These are phyloP conservation scores for Leucophenga varia DNA, from an alignment of 1,140 invertebrate genomes.

Conservation along the genomic window DNA sequence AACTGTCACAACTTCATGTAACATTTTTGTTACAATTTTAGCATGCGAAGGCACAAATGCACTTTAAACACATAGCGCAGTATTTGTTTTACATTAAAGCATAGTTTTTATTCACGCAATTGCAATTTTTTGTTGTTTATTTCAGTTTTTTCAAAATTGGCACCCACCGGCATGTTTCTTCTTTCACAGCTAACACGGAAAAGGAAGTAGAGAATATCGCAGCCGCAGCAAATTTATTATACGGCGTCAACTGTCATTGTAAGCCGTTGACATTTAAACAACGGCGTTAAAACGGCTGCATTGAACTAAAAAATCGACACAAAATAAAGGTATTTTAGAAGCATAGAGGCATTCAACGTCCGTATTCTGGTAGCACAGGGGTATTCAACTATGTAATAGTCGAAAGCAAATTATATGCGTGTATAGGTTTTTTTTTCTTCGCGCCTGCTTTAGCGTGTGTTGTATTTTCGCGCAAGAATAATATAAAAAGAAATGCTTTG, in stretches of 20 bases:
- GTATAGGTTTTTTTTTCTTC: too few species aligned
- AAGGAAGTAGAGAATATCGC: constrained; percentile 52
- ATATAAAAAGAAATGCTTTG: too few species aligned
- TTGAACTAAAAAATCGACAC: too few species aligned
- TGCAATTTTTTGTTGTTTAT: constrained; percentile 30
- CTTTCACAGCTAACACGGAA: constrained; percentile 57
- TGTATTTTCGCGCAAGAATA: too few species aligned
- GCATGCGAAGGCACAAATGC: constrained; percentile 8
- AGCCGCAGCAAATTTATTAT: constrained; percentile 12
- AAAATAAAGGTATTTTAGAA: too few species aligned
- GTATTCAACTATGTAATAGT: too few species aligned
- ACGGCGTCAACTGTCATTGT: not conserved
- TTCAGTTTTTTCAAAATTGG: constrained; percentile 36
- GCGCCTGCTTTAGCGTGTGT: too few species aligned
- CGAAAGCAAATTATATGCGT: too few species aligned
- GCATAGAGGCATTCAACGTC: too few species aligned
- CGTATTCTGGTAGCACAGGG: too few species aligned
- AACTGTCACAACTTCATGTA: not conserved
- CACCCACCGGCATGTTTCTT: constrained; percentile 58
- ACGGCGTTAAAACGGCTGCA: too few species aligned
- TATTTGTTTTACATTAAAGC: not conserved
- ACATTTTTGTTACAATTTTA: not conserved
- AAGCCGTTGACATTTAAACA: not conserved
- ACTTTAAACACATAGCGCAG: constrained; percentile 5
- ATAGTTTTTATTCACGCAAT: constrained; percentile 12